Evolutionary conservation across 2,113 vertebrate genomes (phyloP).

Genomic region (Apteryx owenii): DNA sequence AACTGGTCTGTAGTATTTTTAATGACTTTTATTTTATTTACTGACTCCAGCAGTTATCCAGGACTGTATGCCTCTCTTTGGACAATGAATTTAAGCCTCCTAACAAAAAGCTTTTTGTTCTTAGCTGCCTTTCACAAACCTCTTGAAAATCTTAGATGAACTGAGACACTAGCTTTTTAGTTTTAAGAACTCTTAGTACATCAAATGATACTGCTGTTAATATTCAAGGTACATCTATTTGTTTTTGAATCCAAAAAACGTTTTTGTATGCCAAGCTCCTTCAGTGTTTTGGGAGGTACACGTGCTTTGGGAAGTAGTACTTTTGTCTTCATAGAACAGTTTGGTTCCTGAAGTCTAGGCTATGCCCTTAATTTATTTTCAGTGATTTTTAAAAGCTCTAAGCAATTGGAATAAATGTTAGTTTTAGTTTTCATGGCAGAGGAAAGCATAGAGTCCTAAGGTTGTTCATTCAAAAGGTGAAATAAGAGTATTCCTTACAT

Average conservation of each 20-base stretch:
- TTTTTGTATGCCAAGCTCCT: background rate
- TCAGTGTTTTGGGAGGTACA: background rate
- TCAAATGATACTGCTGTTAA: background rate
- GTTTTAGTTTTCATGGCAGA: background rate
- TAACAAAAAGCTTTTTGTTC: background rate
- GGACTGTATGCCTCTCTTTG: background rate
- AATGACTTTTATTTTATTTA: background rate
- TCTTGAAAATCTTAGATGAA: background rate
- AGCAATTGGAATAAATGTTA: background rate
- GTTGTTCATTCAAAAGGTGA: background rate
- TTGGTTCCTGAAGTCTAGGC: background rate
- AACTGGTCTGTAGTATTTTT: background rate
- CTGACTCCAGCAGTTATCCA: background rate
- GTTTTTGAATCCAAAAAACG: background rate
- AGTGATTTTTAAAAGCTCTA: background rate
- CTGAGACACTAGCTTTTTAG: background rate
- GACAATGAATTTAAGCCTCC: background rate
- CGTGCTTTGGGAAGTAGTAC: background rate
- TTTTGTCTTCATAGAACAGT: background rate
- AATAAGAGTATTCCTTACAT: background rate
- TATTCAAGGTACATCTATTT: background rate
- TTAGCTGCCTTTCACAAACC: background rate
- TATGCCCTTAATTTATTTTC: background rate
- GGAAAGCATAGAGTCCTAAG: background rate
- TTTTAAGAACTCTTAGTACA: background rate